These are phyloP conservation scores for Delichon dasypus DNA, from an alignment of 2,797 vertebrate species.

Conservation along the genomic window DNA sequence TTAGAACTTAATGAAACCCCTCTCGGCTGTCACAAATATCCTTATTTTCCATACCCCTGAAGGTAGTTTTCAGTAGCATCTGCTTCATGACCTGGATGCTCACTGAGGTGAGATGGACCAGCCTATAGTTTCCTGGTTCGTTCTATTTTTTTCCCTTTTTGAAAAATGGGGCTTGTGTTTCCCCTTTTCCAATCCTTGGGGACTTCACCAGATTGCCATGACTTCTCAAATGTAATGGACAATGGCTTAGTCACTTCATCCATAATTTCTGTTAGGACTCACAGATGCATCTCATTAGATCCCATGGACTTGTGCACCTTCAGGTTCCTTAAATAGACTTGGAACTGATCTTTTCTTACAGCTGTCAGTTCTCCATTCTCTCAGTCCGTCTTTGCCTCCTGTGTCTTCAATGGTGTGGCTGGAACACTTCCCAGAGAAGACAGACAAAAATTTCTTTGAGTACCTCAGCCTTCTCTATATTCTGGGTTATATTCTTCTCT, in stretches of 20 bases:
- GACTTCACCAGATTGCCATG: neutral
- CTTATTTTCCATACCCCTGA: neutral
- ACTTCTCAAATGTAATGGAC: neutral
- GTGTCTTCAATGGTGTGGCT: rapidly evolving
- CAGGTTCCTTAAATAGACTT: neutral
- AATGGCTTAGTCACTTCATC: neutral
- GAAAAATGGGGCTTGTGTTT: neutral
- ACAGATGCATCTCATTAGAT: neutral
- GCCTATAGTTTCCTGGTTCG: neutral
- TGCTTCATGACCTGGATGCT: neutral
- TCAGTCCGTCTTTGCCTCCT: neutral
- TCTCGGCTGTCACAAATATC: neutral
- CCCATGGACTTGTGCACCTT: neutral
- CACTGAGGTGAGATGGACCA: neutral
- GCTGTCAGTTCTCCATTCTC: neutral
- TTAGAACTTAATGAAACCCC: neutral
- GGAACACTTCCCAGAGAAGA: neutral
- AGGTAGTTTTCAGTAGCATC: neutral
- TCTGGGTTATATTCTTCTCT: neutral
- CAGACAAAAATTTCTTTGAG: neutral
- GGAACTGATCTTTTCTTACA: neutral
- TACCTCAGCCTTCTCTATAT: neutral
- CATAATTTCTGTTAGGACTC: neutral
- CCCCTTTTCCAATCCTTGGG: neutral
- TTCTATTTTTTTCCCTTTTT: neutral